phyloP scores from a whole-genome alignment of 1,140 invertebrate species.

The Brachionus plicatilis region DNA sequence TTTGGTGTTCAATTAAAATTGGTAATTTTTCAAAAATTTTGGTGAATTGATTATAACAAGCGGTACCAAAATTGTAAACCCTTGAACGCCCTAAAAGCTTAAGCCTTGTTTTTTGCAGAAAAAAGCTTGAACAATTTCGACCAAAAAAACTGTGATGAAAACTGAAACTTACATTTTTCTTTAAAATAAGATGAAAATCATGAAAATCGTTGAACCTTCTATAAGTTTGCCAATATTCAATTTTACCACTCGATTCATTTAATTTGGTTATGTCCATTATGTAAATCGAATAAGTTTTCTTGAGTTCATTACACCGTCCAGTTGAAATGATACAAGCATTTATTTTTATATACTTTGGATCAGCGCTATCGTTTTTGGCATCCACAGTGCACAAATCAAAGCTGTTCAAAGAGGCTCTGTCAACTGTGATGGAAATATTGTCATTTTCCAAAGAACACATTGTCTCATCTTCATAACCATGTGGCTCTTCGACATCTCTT shows the following conservation, averaged over 20 bases:
- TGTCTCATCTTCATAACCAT: not conserved
- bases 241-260: constrained; percentile 59
- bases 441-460: not conserved
- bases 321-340: constrained; percentile 11
- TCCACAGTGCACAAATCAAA: constrained; percentile 10
- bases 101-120: not conserved
- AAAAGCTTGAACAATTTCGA: not conserved
- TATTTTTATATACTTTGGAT: not conserved
- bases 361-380: not conserved
- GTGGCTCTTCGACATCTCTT: not conserved
- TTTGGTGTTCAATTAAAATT: too few species aligned
- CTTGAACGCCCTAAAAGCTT: too few species aligned
- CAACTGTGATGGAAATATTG: not conserved
- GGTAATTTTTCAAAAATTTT: too few species aligned
- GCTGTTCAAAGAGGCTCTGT: not conserved
- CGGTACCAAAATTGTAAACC: too few species aligned
- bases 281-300: constrained; percentile 29
- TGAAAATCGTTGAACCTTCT: constrained; percentile 81
- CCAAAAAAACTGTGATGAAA: not conserved
- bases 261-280: constrained; percentile 22
- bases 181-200: constrained; percentile 64
- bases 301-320: constrained; percentile 20
- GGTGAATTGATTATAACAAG: too few species aligned
- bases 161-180: constrained; percentile 33
- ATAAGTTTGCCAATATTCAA: constrained; percentile 61